phyloP scores from a whole-genome alignment of 1,140 invertebrate genomes.

The Aphelenchoides fujianensis region DNA sequence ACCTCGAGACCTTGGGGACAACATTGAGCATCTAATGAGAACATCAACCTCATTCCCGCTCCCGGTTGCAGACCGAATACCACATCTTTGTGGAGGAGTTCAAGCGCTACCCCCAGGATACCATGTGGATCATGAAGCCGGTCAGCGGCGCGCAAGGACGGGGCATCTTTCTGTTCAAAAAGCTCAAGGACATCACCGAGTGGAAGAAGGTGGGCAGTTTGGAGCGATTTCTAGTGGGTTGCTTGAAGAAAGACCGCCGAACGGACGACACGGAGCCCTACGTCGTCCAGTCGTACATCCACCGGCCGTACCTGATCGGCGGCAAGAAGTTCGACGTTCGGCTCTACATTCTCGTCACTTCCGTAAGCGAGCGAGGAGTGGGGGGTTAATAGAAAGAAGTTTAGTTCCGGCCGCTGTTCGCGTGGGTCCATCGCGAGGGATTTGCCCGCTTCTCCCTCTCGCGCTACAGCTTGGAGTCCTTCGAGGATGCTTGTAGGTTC shows the following conservation, averaged over 20 bases:
- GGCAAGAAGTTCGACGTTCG: slow-evolving; percentile 67
- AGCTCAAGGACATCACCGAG: slow-evolving; percentile 66
- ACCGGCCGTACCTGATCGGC: slow-evolving; percentile 66
- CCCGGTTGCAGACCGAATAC: slow-evolving; percentile 65
- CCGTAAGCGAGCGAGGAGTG: slow-evolving; percentile 52
- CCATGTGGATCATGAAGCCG: slow-evolving; percentile 65
- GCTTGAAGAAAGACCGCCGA: slow-evolving; percentile 35
- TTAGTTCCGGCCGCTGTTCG: slow-evolving; percentile 65
- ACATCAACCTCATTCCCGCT: too few species aligned
- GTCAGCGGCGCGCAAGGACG: slow-evolving; percentile 66
- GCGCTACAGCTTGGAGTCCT: slow-evolving; percentile 15
- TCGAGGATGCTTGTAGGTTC: slow-evolving; percentile 22
- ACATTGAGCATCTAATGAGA: too few species aligned
- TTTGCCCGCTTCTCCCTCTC: neutral
- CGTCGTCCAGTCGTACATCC: slow-evolving; percentile 53
- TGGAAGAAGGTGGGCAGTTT: slow-evolving; percentile 66
- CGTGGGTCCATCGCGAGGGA: slow-evolving; percentile 65
- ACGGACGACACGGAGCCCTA: slow-evolving; percentile 53
- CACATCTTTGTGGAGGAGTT: slow-evolving; percentile 67
- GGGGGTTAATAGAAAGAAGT: too few species aligned
- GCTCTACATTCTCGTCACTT: slow-evolving; percentile 65
- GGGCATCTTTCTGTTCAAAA: slow-evolving; percentile 66
- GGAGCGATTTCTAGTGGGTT: neutral
- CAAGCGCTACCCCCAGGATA: slow-evolving; percentile 63
- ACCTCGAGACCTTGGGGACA: too few species aligned